A percentile compares a stretch with the other conserved stretches of the same genome.
phyloP scores from a whole-genome alignment of 1,140 invertebrate genomes.

The Polyergus mexicanus region DNA sequence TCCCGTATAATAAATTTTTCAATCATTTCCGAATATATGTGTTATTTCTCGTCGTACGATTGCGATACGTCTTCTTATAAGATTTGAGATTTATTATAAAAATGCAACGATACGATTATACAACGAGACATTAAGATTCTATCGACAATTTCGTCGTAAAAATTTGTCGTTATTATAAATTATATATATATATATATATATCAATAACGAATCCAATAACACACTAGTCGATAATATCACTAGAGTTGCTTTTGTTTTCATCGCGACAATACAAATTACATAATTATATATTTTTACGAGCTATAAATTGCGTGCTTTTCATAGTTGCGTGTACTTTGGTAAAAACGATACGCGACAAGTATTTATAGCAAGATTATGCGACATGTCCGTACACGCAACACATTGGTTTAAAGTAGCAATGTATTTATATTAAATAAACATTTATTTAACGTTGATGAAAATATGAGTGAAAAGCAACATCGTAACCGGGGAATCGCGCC shows the following conservation, averaged over 20 bases:
- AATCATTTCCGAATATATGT: neutral
- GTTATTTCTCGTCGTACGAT: neutral
- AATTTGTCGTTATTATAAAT: neutral
- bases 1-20: no score
- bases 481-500: constrained; percentile 13
- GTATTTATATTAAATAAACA: constrained; percentile 24
- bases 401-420: constrained; percentile 1
- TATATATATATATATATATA: no score
- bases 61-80: no score
- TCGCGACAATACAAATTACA: no score
- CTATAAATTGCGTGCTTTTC: constrained; percentile 10
- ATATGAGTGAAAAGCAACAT: constrained; percentile 25
- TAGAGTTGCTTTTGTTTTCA: neutral
- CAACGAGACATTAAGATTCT: neutral
- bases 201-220: neutral
- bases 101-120: neutral
- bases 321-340: neutral
- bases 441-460: neutral
- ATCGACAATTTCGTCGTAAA: neutral
- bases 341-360: neutral
- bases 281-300: neutral
- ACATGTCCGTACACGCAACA: neutral
- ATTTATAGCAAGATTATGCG: neutral
- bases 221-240: neutral
- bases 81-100: no score